These are phyloP conservation scores for Quadroppia sp. DNA, from an alignment of 2,888 invertebrate species.

Conservation along the genomic window DNA sequence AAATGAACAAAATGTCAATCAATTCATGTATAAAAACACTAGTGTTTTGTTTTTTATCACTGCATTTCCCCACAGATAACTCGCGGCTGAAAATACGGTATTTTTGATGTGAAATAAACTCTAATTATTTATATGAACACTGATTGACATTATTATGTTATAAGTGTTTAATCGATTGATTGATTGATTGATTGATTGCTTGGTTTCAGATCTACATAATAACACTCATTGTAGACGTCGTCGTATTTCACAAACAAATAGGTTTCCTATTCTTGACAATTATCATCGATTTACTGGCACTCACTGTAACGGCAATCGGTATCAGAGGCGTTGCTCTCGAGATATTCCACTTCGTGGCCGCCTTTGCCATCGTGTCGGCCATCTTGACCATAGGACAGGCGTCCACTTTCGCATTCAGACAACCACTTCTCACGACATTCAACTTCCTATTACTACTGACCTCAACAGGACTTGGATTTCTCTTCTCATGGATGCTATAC, in stretches of 20 bases:
- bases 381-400: slow-evolving; percentile 15
- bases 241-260: not conserved
- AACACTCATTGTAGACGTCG: not conserved
- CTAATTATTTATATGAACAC: no score
- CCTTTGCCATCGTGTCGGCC: not conserved
- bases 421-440: not conserved
- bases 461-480: not conserved
- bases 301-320: not conserved
- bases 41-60: no score
- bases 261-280: slow-evolving; percentile 1
- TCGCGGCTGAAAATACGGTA: no score
- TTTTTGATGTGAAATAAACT: no score
- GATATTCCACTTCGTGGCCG: slow-evolving; percentile 11
- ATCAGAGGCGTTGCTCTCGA: slow-evolving; percentile 13
- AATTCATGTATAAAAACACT: no score
- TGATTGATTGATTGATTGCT: not conserved
- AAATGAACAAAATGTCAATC: no score
- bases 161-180: not conserved
- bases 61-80: no score
- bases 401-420: not conserved
- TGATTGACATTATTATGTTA: not conserved
- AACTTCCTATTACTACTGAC: not conserved
- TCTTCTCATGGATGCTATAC: slow-evolving; percentile 7
- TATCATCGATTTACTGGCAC: not conserved
- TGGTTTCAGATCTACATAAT: not conserved